Base-by-base conservation (phyloP, 30 jellyfish, hydroid and myxozoan species). In the Morbakka virulenta region DNA sequence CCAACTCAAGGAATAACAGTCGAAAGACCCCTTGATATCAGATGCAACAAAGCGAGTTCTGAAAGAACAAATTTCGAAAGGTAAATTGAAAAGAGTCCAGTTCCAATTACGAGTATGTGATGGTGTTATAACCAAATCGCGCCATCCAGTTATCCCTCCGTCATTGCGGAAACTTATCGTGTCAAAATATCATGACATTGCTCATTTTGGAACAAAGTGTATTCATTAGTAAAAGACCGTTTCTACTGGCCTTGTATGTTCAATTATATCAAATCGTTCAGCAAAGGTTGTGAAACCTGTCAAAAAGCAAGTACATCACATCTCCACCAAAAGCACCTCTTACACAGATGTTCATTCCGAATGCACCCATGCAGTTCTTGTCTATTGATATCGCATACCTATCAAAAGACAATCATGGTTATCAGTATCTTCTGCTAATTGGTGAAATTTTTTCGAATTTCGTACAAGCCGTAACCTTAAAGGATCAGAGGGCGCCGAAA, bases 141-240 rank as follows among this genome's bases (percentile, higher is more conserved):
- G 81, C 35, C 68, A 72, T 2, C 88, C 81, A 1, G 61, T 77
- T 28, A 31, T 61, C 2, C 87, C 87, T 21, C 68, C 87, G 0
- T 30, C 87, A 1, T 33, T 75, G 25, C 70, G 62, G 29, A 49
- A 28, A 51, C 13, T 13, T 2, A 50, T 73, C 11, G 85, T 73
- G 22, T 3, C 80, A 28, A 57, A 52, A 31, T 53, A 53, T 32
- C 80, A 61, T 52, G 35, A 76, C 25, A 52, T 76, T 12, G 79
- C 80, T n/a, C 87, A 76, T 26, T 62, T 76, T 53, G 87, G 87
- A 3, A 76, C 87, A 76, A 76, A 34, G 68, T 33, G 6, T 76
- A 76, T 61, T 32, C 87, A 3, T 71, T 79, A 1, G 66, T 79
- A 11, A 79, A 67, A 47, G 77, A 79, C 2, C 76, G 91, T 41